These are phyloP conservation scores for Leucophenga varia DNA, from an alignment of 1,140 invertebrate species.

Conservation along the genomic window DNA sequence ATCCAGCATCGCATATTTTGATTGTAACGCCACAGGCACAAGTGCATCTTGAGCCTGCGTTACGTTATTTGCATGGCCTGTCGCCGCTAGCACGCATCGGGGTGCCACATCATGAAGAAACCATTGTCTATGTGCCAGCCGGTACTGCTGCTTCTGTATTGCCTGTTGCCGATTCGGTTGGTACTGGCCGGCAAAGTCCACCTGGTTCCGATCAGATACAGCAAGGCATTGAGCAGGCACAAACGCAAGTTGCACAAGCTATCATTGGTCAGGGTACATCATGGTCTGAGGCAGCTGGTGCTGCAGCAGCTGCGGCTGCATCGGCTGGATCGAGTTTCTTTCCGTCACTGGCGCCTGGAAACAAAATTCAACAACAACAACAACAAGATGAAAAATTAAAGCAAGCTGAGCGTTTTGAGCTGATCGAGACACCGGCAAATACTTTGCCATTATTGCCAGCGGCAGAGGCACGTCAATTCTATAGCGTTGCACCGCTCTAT, in stretches of 20 bases:
- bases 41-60: conserved; percentile 43
- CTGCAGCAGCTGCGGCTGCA: conserved; percentile 31
- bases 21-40: conserved; percentile 53
- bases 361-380: conserved; percentile 23
- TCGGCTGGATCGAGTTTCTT: conserved; percentile 38
- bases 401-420: no score
- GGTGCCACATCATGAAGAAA: conserved; percentile 40
- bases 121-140: conserved; percentile 47
- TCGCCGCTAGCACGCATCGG: conserved; percentile 47
- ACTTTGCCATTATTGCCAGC: conserved; percentile 35
- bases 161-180: conserved; percentile 27
- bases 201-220: conserved; percentile 29
- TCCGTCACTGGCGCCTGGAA: conserved; percentile 28
- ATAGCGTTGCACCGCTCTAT: conserved; percentile 39
- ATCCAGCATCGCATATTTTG: conserved; percentile 43
- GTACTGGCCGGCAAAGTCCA: conserved; percentile 24
- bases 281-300: conserved; percentile 23
- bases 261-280: no score
- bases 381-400: conserved; percentile 29
- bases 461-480: conserved; percentile 38
- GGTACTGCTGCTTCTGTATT: conserved; percentile 31
- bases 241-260: conserved; percentile 15
- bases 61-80: conserved; percentile 44
- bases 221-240: conserved; percentile 23
- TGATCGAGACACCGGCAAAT: conserved; percentile 44